Base-by-base conservation (phyloP, 2,113 vertebrate species). In the Rissa tridactyla region DNA sequence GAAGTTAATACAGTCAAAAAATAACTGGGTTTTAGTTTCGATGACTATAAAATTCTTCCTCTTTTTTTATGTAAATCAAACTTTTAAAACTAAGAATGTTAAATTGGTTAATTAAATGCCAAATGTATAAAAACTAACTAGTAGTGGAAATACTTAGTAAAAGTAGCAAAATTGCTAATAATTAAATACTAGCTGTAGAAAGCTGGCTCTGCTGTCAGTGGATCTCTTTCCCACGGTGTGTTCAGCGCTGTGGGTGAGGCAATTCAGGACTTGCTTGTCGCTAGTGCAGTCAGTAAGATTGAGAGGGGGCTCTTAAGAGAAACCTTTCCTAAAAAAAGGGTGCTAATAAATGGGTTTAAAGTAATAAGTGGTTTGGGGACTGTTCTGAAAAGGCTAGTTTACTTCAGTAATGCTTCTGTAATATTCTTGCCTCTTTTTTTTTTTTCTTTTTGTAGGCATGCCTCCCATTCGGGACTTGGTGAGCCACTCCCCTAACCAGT, bases 391-490 rank as follows among this genome's bases (percentile, higher is more conserved):
- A 54, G 19, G 44, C 66, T 66, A 44, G 15, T 51, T 90, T 46
- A 80, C 71, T 49, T 52, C n/a, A 93, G 78, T 96, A 83, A 96
- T 75, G 64, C 61, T 88, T 75, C 81, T 93, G 88, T 97, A 89
- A 92, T 94, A 88, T 93, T 96, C 82, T 98, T 97, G 81, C 98
- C 13, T 40, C 40, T n/a, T 76, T 87, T 40, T 84, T 42, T 94
- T 85, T 95, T 86, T 96, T 88, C 64, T 93, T 97, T 91, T 98
- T 97, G 75, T 97, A 99, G 99, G 98, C 98, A 99, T 99, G 99
- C 99, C 99, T 98, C 99, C 99, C 98, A 99, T 99, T 98, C 99
- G 99, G 98, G 99, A 99, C 98, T 99, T 99, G 98, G 99, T 99
- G 98, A 99, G 99, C 98, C 99, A 99, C 98, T 99, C 99, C 98